Conservation (phyloP, 2,797 vertebrate species). For the Falco peregrinus region DNA sequence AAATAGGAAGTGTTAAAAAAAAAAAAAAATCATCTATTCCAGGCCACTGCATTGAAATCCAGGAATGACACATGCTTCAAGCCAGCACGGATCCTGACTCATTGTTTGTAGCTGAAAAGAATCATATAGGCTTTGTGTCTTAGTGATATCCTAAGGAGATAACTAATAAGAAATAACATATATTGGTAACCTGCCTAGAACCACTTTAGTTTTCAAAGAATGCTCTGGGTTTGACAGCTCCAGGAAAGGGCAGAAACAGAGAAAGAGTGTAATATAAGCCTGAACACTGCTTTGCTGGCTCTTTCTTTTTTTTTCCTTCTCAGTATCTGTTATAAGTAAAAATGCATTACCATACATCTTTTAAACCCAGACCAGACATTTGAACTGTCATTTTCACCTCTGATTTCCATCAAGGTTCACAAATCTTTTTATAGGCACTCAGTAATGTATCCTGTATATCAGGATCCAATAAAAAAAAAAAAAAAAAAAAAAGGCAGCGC, state of each 20-base stretch:
- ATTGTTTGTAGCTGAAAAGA: slow-evolving; percentile 48
- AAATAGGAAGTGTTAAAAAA: not conserved
- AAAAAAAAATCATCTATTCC: not conserved
- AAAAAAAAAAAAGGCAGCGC: slow-evolving; percentile 45
- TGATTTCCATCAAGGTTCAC: slow-evolving; percentile 81
- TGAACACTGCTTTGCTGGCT: slow-evolving; percentile 65
- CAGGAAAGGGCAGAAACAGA: slow-evolving; percentile 30
- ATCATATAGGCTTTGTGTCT: slow-evolving; percentile 27
- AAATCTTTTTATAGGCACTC: slow-evolving; percentile 76
- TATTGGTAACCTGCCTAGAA: slow-evolving; percentile 38
- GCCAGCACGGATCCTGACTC: not conserved
- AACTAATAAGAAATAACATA: slow-evolving; percentile 20
- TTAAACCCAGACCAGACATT: slow-evolving; percentile 78
- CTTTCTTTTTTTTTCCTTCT: slow-evolving; percentile 51
- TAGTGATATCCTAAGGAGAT: slow-evolving; percentile 5
- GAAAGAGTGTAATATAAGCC: slow-evolving; percentile 59
- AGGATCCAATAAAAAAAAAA: slow-evolving; percentile 61
- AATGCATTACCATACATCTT: slow-evolving; percentile 76
- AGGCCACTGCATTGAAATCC: not conserved
- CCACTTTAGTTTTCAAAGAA: slow-evolving; percentile 41
- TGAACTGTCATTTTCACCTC: slow-evolving; percentile 83
- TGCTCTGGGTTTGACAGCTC: slow-evolving; percentile 1
- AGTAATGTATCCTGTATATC: slow-evolving; percentile 78
- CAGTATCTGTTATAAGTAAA: slow-evolving; percentile 69
- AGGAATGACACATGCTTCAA: not conserved